Evolutionary conservation across 2,888 invertebrate genomes (phyloP).

Genomic region (Philopedon plagiatum): DNA sequence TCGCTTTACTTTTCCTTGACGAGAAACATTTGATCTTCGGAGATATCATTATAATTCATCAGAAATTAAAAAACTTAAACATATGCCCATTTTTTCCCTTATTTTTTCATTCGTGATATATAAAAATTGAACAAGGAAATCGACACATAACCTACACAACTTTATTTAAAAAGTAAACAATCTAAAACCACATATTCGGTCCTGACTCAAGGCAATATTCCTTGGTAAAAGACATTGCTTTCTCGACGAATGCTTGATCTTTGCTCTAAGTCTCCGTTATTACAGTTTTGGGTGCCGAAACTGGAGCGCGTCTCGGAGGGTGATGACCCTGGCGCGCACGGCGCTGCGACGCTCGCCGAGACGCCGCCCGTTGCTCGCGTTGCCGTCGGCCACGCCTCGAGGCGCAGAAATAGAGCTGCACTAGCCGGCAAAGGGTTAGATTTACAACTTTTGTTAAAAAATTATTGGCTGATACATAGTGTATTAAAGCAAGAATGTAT

Average conservation of each 20-base stretch:
- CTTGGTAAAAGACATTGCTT: slow-evolving; percentile 10
- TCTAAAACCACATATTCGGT: neutral
- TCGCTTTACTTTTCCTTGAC: too few relatives aligned
- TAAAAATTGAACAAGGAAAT: too few relatives aligned
- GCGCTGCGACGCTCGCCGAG: slow-evolving; percentile 26
- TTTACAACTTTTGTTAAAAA: slow-evolving; percentile 1
- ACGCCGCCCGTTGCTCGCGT: slow-evolving; percentile 28
- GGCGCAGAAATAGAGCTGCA: slow-evolving; percentile 15
- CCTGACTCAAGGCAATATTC: slow-evolving; percentile 27
- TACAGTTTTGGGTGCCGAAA: slow-evolving; percentile 34
- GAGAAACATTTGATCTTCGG: too few relatives aligned
- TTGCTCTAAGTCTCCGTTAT: slow-evolving; percentile 11
- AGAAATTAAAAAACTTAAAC: too few relatives aligned
- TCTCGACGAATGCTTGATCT: slow-evolving; percentile 1
- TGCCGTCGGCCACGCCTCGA: slow-evolving; percentile 26
- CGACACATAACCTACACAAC: too few relatives aligned
- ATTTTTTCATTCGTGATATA: too few relatives aligned
- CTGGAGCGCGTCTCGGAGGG: slow-evolving; percentile 34
- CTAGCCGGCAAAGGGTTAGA: slow-evolving; percentile 3
- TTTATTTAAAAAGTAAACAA: neutral
- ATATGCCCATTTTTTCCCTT: too few relatives aligned
- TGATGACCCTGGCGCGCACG: slow-evolving; percentile 44
- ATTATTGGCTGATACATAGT: too few relatives aligned
- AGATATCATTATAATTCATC: too few relatives aligned
- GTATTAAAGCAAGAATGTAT: too few relatives aligned